Conservation (phyloP, 2,113 vertebrate species). For the Stictonetta naevosa region DNA sequence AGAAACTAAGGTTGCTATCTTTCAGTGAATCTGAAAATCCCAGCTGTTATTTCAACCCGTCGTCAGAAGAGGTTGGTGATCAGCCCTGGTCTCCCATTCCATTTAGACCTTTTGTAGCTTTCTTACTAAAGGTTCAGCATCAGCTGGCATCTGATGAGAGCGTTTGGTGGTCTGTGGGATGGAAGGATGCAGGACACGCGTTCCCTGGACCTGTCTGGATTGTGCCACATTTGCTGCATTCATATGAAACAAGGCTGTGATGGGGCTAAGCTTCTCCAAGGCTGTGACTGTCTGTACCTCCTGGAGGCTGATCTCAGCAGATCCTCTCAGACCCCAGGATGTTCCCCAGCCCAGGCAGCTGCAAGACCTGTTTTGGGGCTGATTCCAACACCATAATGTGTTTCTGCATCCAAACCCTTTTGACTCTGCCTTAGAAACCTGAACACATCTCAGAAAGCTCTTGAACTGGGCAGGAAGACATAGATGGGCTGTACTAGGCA, state of each 20-base stretch:
- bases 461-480: background rate
- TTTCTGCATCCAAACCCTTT: background rate
- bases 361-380: background rate
- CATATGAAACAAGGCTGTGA: background rate
- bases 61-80: background rate
- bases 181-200: background rate
- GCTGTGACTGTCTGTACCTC: background rate
- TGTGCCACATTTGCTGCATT: background rate
- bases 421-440: background rate
- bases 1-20: background rate
- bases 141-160: background rate
- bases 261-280: too few relatives aligned
- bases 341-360: background rate
- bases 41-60: background rate
- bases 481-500: background rate
- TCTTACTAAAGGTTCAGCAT: background rate
- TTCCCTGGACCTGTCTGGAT: background rate
- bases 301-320: background rate
- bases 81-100: background rate
- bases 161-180: background rate
- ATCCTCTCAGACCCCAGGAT: background rate
- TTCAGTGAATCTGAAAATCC: background rate
- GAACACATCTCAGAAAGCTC: background rate
- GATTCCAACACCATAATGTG: background rate
- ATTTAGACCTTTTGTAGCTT: background rate